Evolutionary conservation across 2,888 invertebrate genomes (phyloP), one percentile per base, ranked within the genome.

Genomic region (Muschampia plurimacula): DNA sequence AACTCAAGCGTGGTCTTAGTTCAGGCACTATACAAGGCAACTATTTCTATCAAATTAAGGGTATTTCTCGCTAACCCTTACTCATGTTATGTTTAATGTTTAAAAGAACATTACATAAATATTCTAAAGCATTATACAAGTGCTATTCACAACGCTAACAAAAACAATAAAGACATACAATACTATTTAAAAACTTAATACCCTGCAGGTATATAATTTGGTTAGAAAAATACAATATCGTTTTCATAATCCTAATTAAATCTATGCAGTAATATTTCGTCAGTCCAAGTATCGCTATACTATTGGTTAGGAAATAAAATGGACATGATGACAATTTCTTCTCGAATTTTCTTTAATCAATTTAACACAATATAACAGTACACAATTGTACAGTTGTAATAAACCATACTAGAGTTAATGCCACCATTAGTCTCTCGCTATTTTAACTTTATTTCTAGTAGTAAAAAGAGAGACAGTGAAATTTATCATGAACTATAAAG

Each of bases 121-220:
- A n/a, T 52, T 52, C 15, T 52, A 15, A 52, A 57, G n/a, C 57
- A 28, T 57, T 57, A 55, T 44, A 57, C 22, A 57, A 55, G 9
- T 10, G 28, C 9, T 10, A 10, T 49, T 66, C 55, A 55, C 66
- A 36, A 66, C 52, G 2, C 66, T 55, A 67, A 67, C 32, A 10
- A 57, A 22, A 15, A 32, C 15, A 22, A 6, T 39, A 66, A n/a
- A 22, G 8, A 52, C 15, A 15, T 46, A 32, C 28, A 44, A n/a
- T 39, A 65, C 32, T 39, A 65, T 6, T 39, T 8, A 44, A 67
- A 59, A 59, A 59, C 57, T 67, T 67, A 67, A 59, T 67, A 59
- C 67, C 57, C 67, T 44, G 28, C 2, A 59, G 67, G 67, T 67
- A 67, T 57, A 52, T 8, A 28, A 59, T 67, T 67, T 67, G 67